Evolutionary conservation across 2,797 vertebrate genomes (phyloP).

Genomic region (Brachymystax lenok): DNA sequence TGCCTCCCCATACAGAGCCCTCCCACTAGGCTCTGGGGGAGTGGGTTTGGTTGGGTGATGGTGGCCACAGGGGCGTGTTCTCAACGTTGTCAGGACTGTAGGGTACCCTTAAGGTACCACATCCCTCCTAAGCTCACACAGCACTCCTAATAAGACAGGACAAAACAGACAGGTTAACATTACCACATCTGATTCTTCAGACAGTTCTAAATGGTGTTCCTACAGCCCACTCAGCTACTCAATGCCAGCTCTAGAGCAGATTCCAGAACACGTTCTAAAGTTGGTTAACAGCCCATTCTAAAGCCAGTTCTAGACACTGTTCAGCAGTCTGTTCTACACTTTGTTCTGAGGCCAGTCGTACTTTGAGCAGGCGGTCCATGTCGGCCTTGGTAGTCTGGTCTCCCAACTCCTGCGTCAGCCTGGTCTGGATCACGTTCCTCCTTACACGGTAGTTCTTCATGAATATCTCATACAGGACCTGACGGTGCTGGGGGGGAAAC

Average conservation of each 20-base stretch:
- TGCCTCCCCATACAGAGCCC: conserved; percentile 37
- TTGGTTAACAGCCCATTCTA: neutral
- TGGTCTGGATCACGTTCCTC: conserved; percentile 82
- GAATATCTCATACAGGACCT: conserved; percentile 91
- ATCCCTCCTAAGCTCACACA: conserved; percentile 90
- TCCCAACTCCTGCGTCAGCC: conserved; percentile 87
- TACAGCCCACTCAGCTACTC: too few species aligned
- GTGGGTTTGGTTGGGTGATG: conserved; percentile 41
- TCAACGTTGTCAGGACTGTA: conserved; percentile 88
- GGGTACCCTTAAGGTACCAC: conserved; percentile 98
- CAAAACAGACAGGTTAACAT: too few species aligned
- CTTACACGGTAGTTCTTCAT: conserved; percentile 89
- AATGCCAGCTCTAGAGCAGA: too few species aligned
- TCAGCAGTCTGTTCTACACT: too few species aligned
- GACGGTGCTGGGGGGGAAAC: conserved; percentile 82
- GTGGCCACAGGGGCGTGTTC: conserved; percentile 25
- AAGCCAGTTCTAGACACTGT: neutral
- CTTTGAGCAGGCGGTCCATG: conserved; percentile 91
- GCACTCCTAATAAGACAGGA: conserved; percentile 83
- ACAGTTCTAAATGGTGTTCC: too few species aligned
- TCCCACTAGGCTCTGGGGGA: conserved; percentile 56
- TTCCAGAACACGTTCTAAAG: too few species aligned
- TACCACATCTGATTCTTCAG: too few species aligned
- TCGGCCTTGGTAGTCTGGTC: conserved; percentile 86
- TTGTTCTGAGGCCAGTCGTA: conserved; percentile 51